Percentiles rank a stretch among this genome's conserved stretches.
Conservation (phyloP, 2,888 invertebrate species). For the Trichacis sp. region DNA sequence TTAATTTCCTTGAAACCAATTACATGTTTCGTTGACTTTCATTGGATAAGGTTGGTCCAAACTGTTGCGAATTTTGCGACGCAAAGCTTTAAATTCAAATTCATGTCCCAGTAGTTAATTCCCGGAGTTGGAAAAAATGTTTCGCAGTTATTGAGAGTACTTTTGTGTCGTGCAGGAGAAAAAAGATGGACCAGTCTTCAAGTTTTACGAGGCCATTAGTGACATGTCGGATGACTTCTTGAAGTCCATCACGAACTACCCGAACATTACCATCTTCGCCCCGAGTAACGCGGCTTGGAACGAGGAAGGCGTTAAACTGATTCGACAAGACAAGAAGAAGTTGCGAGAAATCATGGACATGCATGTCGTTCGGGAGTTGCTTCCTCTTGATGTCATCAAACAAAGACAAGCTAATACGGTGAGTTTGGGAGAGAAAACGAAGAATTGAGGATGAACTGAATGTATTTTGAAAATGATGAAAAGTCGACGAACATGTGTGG, state of each 20-base stretch:
- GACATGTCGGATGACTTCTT: slow-evolving; percentile 83
- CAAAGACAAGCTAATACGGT: slow-evolving; percentile 80
- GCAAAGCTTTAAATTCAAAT: neutral
- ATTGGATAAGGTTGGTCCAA: neutral
- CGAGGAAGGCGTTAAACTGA: slow-evolving; percentile 78
- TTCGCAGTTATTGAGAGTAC: neutral
- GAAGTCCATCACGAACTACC: slow-evolving; percentile 77
- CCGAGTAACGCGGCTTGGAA: slow-evolving; percentile 91
- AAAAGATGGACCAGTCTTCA: slow-evolving; percentile 81
- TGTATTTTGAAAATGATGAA: no score
- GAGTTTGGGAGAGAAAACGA: slow-evolving; percentile 51
- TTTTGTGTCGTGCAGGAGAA: slow-evolving; percentile 71
- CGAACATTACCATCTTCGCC: slow-evolving; percentile 87
- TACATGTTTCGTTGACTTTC: no score
- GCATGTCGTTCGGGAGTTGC: slow-evolving; percentile 82
- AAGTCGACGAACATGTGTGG: no score
- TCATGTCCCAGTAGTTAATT: neutral
- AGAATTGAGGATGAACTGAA: neutral
- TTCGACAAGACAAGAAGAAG: slow-evolving; percentile 76
- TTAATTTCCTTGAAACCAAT: neutral
- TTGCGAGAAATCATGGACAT: slow-evolving; percentile 84
- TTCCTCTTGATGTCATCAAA: slow-evolving; percentile 82
- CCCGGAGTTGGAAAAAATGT: neutral
- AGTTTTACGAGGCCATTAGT: slow-evolving; percentile 85
- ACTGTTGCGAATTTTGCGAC: neutral